Conservation (phyloP, 2,797 vertebrate genomes). For the Emydoidea blandingii region DNA sequence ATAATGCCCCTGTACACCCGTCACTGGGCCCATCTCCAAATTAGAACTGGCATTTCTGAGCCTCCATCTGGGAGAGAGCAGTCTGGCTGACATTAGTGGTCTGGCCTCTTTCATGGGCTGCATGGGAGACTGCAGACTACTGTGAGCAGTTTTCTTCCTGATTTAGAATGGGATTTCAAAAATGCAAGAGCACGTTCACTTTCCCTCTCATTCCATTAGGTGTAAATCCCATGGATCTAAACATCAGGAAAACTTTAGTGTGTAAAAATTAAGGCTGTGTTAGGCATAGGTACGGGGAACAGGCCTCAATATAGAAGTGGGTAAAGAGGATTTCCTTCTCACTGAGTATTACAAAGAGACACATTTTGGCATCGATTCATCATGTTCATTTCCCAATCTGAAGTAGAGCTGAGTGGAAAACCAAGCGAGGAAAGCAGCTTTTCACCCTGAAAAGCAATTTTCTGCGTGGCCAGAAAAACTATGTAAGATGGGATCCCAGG, state of each 20-base stretch:
- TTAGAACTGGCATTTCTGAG: background rate
- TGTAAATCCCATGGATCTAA: background rate
- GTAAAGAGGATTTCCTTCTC: background rate
- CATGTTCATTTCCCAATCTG: background rate
- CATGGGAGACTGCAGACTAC: background rate
- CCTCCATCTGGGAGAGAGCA: background rate
- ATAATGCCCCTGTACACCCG: fast-evolving
- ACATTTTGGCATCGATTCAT: background rate
- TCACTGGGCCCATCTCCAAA: background rate
- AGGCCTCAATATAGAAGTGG: background rate
- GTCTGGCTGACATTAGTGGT: background rate
- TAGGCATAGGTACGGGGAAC: background rate
- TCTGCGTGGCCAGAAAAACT: background rate
- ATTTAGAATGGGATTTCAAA: background rate
- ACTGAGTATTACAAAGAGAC: background rate
- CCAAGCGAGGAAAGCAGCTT: background rate
- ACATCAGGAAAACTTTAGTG: background rate
- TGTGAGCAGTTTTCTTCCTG: background rate
- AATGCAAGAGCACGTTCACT: fast-evolving
- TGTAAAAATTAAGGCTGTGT: background rate
- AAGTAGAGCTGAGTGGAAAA: conserved; percentile 3
- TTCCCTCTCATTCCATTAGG: background rate
- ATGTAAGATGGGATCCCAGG: background rate
- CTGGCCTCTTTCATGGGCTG: background rate
- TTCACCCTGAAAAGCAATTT: conserved; percentile 48